Percentiles rank a stretch among this genome's conserved stretches.
Conservation (phyloP, 2,888 invertebrate species). For the Hemicrepidius hirtus region DNA sequence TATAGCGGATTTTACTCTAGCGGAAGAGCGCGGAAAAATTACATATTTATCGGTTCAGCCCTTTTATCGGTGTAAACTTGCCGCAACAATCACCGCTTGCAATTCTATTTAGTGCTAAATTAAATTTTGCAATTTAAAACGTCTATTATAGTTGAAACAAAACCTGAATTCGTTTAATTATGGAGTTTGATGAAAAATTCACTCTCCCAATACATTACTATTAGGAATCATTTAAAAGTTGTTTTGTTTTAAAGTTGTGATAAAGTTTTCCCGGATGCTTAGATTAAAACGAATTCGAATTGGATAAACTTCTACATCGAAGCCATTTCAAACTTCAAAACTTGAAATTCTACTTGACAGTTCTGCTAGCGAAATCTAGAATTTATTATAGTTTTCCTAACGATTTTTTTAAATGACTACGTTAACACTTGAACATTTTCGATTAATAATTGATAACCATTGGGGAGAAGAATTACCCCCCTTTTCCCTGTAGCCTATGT, state of each 20-base stretch:
- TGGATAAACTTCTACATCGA: not conserved
- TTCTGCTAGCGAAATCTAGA: not conserved
- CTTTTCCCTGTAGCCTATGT: too few relatives aligned
- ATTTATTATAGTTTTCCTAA: not conserved
- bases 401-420: too few relatives aligned
- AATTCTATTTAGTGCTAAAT: not conserved
- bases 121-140: not conserved
- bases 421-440: too few relatives aligned
- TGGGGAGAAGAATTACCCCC: too few relatives aligned
- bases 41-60: slow-evolving; percentile 1
- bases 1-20: slow-evolving; percentile 6
- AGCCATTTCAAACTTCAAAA: not conserved
- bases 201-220: not conserved
- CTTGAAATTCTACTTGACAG: not conserved
- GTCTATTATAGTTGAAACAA: not conserved
- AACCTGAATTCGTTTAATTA: not conserved
- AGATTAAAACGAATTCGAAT: not conserved
- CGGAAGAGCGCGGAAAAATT: slow-evolving; percentile 3
- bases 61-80: slow-evolving; percentile 1
- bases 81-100: not conserved
- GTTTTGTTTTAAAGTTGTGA: not conserved
- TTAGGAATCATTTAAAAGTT: not conserved
- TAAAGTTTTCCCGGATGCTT: not conserved
- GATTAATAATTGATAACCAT: too few relatives aligned
- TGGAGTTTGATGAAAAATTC: not conserved